A percentile compares a stretch with the other conserved stretches of the same genome.
These are phyloP conservation scores for Brachypodius melanocephalos DNA, from an alignment of 2,113 vertebrate genomes.

Conservation along the genomic window DNA sequence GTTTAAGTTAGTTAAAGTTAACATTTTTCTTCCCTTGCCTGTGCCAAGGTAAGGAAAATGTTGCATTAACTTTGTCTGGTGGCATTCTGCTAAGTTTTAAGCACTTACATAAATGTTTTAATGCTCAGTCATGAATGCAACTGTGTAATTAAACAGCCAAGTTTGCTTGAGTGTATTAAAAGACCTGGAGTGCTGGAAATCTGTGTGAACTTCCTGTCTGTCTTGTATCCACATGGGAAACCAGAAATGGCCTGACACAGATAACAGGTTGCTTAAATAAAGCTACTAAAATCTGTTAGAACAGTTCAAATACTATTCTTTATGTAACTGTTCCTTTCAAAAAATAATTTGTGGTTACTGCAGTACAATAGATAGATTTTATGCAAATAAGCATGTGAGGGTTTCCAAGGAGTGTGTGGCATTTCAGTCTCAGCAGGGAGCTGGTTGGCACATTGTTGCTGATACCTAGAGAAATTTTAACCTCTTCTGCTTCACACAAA, in stretches of 20 bases:
- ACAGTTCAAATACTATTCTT: neutral
- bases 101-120: neutral
- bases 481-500: neutral
- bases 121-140: neutral
- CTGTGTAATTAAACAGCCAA: neutral
- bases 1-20: neutral
- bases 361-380: neutral
- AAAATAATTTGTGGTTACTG: conserved; percentile 16
- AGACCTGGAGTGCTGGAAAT: neutral
- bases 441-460: neutral
- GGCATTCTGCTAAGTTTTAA: neutral
- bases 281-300: neutral
- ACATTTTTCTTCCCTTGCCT: neutral
- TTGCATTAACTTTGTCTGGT: neutral
- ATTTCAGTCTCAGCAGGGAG: neutral
- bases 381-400: neutral
- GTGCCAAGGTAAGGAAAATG: neutral
- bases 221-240: neutral
- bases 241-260: neutral
- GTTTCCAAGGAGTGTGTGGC: neutral
- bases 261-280: conserved; percentile 6
- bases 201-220: neutral
- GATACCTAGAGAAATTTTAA: neutral
- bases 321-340: neutral
- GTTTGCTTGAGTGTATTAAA: neutral